A percentile compares a stretch with the other conserved stretches of the same genome.
Evolutionary conservation across 2,888 invertebrate species (phyloP).

Genomic region (Megastigmus dorsalis): DNA sequence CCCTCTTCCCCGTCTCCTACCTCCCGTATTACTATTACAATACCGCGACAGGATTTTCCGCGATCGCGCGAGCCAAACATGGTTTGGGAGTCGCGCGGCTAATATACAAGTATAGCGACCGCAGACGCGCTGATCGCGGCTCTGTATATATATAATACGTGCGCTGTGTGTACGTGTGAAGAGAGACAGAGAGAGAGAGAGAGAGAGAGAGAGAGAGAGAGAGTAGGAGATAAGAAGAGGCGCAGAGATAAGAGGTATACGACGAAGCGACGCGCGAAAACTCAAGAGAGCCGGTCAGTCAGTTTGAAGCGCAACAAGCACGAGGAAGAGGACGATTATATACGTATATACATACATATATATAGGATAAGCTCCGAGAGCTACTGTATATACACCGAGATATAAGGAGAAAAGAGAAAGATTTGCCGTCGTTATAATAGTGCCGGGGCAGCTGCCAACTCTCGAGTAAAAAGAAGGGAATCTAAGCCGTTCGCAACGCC

Average conservation of each 20-base stretch:
- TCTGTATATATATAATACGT: too few relatives aligned
- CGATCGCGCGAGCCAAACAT: neutral
- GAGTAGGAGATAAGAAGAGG: neutral
- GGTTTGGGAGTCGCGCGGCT: too few relatives aligned
- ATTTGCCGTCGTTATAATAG: too few relatives aligned
- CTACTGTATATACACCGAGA: too few relatives aligned
- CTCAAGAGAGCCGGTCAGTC: neutral
- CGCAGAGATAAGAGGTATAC: too few relatives aligned
- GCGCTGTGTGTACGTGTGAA: neutral
- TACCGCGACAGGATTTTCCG: neutral
- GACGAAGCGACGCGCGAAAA: neutral
- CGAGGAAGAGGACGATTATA: too few relatives aligned
- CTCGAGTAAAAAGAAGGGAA: neutral
- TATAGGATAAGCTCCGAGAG: too few relatives aligned
- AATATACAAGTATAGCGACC: too few relatives aligned
- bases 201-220: slow-evolving; percentile 13
- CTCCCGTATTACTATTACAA: neutral
- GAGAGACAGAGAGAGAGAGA: neutral
- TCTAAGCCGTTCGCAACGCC: too few relatives aligned
- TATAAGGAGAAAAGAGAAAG: neutral
- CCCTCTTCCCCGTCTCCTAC: too few relatives aligned
- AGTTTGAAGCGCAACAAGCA: too few relatives aligned
- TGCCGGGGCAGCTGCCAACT: neutral
- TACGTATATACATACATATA: too few relatives aligned
- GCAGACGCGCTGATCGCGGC: neutral